Conservation (phyloP, 2,797 vertebrate species). For the Acanthurus lineatus region DNA sequence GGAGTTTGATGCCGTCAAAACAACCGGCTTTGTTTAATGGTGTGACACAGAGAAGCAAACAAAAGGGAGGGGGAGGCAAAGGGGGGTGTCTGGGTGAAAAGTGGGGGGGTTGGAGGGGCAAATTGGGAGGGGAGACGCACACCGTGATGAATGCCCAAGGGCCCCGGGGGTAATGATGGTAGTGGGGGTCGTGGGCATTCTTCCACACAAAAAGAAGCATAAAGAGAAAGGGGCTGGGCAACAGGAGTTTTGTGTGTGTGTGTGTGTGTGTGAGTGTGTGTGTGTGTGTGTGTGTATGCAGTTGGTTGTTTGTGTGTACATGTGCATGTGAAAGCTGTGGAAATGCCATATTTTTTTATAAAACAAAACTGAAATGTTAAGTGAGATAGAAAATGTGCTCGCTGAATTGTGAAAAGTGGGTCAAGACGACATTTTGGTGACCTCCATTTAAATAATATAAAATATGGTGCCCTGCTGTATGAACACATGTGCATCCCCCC, state of each 20-base stretch:
- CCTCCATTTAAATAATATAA: conserved; percentile 26
- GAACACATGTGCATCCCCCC: neutral
- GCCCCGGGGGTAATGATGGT: conserved; percentile 65
- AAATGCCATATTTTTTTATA: neutral
- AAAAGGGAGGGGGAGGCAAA: conserved; percentile 52
- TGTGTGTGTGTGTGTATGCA: conserved; percentile 16
- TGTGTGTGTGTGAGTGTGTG: conserved; percentile 30
- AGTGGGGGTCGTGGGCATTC: conserved; percentile 80
- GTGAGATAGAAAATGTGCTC: conserved; percentile 51
- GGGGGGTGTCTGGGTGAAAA: conserved; percentile 51
- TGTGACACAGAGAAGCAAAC: conserved; percentile 67
- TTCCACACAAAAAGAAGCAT: conserved; percentile 73
- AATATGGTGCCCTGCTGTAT: neutral
- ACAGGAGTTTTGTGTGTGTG: conserved; percentile 47
- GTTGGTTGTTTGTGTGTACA: neutral
- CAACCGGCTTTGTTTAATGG: conserved; percentile 66
- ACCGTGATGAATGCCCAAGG: conserved; percentile 78
- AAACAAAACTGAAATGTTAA: conserved; percentile 42
- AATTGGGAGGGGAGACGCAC: conserved; percentile 27
- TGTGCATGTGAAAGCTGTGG: conserved; percentile 17
- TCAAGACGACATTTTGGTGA: conserved; percentile 44
- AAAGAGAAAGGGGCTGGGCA: conserved; percentile 63
- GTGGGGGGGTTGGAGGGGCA: conserved; percentile 11
- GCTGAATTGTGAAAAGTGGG: conserved; percentile 67
- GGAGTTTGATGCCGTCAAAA: conserved; percentile 58